A percentile compares a stretch with the other conserved stretches of the same genome.
phyloP scores from a whole-genome alignment of 2,888 invertebrate species.

The Drosophila suboccidentalis region DNA sequence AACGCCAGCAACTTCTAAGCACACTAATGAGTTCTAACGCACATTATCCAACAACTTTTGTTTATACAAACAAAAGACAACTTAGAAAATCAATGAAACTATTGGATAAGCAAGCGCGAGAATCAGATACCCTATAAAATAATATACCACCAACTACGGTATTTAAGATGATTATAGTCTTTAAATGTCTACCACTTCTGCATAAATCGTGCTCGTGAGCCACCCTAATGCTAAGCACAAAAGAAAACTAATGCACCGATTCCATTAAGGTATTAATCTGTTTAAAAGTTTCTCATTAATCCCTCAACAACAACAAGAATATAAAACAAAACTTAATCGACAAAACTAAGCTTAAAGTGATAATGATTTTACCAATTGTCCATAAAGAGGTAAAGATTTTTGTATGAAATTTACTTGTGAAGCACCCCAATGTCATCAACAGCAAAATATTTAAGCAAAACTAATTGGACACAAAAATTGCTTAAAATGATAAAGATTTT shows the following conservation, averaged over 20 bases:
- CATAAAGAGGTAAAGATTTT: neutral
- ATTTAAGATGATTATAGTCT: too few species aligned
- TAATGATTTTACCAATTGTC: too few species aligned
- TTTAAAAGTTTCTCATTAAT: too few species aligned
- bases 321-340: too few species aligned
- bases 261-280: neutral
- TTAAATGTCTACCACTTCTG: neutral
- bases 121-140: neutral
- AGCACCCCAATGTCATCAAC: neutral
- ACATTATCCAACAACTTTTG: constrained; percentile 24
- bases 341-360: too few species aligned
- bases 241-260: neutral
- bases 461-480: neutral
- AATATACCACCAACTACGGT: neutral
- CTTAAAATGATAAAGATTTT: neutral
- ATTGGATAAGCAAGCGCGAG: too few species aligned
- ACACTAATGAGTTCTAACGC: constrained; percentile 65
- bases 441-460: neutral
- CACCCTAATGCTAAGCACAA: neutral
- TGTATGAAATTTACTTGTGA: neutral
- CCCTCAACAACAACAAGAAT: too few species aligned
- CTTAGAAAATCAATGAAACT: neutral
- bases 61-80: neutral
- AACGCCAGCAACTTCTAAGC: constrained; percentile 31
- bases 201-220: neutral